Base-by-base conservation (phyloP, 2,888 invertebrate species). In the Amblyteles armatorius region DNA sequence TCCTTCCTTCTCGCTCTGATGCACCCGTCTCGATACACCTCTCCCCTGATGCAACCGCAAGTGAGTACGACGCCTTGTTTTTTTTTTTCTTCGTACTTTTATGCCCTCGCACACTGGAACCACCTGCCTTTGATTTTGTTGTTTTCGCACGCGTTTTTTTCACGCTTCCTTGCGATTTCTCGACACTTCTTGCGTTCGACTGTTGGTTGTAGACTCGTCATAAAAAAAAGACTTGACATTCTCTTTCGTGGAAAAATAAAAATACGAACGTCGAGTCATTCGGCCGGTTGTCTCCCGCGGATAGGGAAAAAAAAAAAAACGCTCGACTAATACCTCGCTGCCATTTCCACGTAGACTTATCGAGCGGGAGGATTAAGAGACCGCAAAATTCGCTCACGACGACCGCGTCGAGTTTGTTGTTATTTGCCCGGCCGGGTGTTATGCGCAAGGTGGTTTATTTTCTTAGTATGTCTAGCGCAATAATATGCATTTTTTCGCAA, bases 41-140 rank as follows among this genome's bases (percentile, higher is more conserved):
- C 78, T 82, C 71, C 78, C 87, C 88, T 88, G 87, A 90, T 90
- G 89, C 89, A 88, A 87, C 88, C 88, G 83, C 88, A 89, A 90
- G 92, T 92, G 88, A 92, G 88, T 91, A 88, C 85, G 26, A 16
- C 22, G 13, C 29, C 11, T 13, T n/a, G 29, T 13, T 63, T 79
- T 60, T n/a, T 33, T 67, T 50, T 36, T 22, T 29, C n/a, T 71
- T 71, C 50, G 19, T 26, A 13, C 9, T 7, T 48, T 4, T 13
- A 29, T 33, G 13, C 36, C 33, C 16, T 29, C 29, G 13, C 3
- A 22, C 55, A n/a, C 60, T 60, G 13, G 16, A 60, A 60, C 13
- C 29, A 22, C 29, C 60, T 29, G 29, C 29, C 6, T 55, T 22
- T 22, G 22, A 3, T 55, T 55, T 55, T 55, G 11, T 22, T 55